Base-by-base conservation (phyloP, 2,888 invertebrate genomes). In the Tubiluchus corallicola region DNA sequence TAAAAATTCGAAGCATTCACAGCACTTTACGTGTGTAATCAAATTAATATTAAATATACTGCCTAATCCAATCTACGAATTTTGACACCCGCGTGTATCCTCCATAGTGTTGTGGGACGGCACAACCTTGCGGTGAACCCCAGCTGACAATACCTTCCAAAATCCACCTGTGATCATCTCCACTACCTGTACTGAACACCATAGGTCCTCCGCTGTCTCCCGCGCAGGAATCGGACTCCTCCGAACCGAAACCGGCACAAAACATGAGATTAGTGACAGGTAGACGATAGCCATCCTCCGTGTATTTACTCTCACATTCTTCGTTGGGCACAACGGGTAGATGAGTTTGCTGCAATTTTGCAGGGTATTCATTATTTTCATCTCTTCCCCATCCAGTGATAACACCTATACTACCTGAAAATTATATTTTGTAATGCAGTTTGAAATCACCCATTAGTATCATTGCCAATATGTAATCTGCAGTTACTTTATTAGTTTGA, bases 131-230 rank as follows among this genome's bases (percentile, higher is more conserved):
- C 3, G 53, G 52, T 40, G 49, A 49, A 13, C 53, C 53, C 53
- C 53, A 53, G 20, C 53, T 52, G n/a, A 51, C 51, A 2, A 53
- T 45, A 2, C 53, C 53, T 45, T 53, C 53, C 16, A 51, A 40
- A 13, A 48, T 47, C 52, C 52, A 53, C 37, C 45, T 46, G 17
- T 45, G 46, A 13, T 48, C 45, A 9, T 43, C 46, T 3, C 47
- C 47, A 13, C 47, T 42, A 17, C 48, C 48, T 19, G 48, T 50
- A 2, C 47, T 21, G 21, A 53, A 50, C 5, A 53, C 53, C 45
- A 53, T 46, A 2, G 53, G 53, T 3, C 53, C 53, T 4, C 53
- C 53, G 38, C 52, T 53, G 39, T 53, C 53, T 3, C 53, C 53
- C 43, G 44, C 49, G 40, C 53, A 53, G n/a, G 52, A 45, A 40